These are phyloP conservation scores for Hymenochirus boettgeri DNA, from an alignment of 2,113 vertebrate species.

Conservation along the genomic window DNA sequence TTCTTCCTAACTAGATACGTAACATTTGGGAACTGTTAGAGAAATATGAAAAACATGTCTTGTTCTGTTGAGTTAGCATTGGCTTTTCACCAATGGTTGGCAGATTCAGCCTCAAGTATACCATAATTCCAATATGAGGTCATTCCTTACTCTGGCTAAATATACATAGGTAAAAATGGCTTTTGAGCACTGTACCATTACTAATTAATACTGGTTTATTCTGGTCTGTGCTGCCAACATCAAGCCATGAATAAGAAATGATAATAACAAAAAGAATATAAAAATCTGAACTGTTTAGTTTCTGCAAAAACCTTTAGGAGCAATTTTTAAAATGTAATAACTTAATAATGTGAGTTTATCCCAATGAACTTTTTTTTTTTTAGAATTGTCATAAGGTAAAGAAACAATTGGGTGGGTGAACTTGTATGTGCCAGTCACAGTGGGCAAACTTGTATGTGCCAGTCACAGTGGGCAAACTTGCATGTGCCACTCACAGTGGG, in stretches of 20 bases:
- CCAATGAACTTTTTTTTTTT: too few relatives aligned
- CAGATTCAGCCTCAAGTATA: constrained; percentile 25
- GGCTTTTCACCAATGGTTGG: constrained; percentile 32
- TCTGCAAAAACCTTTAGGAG: background rate
- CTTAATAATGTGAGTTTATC: too few relatives aligned
- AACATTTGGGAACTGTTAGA: constrained; percentile 37
- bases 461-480: too few relatives aligned
- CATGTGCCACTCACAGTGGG: too few relatives aligned
- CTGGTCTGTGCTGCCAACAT: background rate
- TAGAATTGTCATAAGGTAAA: too few relatives aligned
- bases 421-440: too few relatives aligned
- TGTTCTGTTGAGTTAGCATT: constrained; percentile 36
- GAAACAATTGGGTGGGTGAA: too few relatives aligned
- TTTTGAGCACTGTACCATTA: constrained; percentile 36
- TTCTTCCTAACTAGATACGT: constrained; percentile 20
- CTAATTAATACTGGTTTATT: constrained; percentile 30
- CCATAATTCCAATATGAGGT: constrained; percentile 45
- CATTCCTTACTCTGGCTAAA: constrained; percentile 45
- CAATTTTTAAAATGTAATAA: too few relatives aligned
- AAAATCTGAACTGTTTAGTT: background rate
- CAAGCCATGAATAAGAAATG: background rate
- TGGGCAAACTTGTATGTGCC: too few relatives aligned
- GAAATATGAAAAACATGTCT: constrained; percentile 42
- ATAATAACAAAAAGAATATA: background rate
- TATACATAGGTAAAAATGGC: constrained; percentile 44